phyloP scores from a whole-genome alignment of 2,113 vertebrate genomes.

The Zingel zingel region DNA sequence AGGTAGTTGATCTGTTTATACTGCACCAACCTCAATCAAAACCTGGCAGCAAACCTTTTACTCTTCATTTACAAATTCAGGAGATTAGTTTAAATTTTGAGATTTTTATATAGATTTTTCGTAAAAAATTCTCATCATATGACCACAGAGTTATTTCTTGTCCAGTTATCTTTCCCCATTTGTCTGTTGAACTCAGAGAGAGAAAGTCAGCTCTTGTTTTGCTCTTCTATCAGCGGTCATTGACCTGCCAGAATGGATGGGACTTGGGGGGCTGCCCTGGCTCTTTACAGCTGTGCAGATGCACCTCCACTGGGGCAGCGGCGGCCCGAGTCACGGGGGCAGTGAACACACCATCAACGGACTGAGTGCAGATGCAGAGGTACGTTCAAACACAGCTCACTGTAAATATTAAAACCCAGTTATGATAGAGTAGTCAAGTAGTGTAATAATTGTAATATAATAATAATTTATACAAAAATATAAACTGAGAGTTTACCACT shows the following conservation, averaged over 20 bases:
- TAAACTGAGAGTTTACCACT: background rate
- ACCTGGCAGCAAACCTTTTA: constrained; percentile 21
- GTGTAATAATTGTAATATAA: background rate
- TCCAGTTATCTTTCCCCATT: background rate
- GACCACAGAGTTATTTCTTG: background rate
- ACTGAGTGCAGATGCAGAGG: constrained; percentile 88
- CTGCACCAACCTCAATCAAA: constrained; percentile 5
- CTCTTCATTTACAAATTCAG: background rate
- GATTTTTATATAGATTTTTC: background rate
- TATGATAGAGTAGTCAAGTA: background rate
- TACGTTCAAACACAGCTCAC: constrained; percentile 58
- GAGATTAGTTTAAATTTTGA: background rate
- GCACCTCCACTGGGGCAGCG: constrained; percentile 93
- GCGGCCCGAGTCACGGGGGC: constrained; percentile 73
- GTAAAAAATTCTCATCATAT: background rate
- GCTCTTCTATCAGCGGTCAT: constrained; percentile 82
- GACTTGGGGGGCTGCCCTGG: constrained; percentile 85
- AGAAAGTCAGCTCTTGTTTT: background rate
- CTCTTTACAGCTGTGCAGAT: constrained; percentile 88
- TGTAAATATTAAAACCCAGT: background rate
- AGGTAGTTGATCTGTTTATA: constrained; percentile 14
- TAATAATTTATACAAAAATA: background rate
- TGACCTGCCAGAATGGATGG: constrained; percentile 86
- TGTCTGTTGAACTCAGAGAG: background rate
- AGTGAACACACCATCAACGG: constrained; percentile 91